Conservation (phyloP, 2,888 invertebrate genomes). For the Ischnus inquisitorius region DNA sequence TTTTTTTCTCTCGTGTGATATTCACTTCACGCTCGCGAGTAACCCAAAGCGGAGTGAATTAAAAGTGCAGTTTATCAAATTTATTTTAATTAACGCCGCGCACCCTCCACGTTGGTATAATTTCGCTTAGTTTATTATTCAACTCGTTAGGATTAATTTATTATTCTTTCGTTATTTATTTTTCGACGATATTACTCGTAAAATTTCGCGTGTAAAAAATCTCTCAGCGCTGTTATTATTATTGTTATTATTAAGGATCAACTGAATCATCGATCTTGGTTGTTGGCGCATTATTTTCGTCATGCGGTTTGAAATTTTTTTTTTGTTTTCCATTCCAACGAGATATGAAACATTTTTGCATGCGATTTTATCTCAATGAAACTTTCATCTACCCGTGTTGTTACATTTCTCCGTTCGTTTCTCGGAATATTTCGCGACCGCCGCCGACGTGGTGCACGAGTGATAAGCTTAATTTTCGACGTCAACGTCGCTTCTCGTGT, state of each 20-base stretch:
- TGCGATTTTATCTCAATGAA: not conserved
- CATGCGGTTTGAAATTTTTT: not conserved
- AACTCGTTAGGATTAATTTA: constrained; percentile 38
- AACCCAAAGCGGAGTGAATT: constrained; percentile 16
- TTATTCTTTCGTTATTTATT: not conserved
- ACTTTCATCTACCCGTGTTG: constrained; percentile 19
- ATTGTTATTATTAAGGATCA: not conserved
- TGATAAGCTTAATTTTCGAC: constrained; percentile 63
- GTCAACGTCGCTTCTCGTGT: constrained; percentile 40
- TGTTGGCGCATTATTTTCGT: not conserved
- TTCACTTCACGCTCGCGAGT: constrained; percentile 5
- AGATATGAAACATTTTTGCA: not conserved
- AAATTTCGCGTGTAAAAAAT: not conserved
- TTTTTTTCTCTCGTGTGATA: constrained; percentile 18
- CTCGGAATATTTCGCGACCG: constrained; percentile 13
- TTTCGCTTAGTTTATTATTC: constrained; percentile 13
- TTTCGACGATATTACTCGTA: not conserved
- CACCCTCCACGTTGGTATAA: not conserved
- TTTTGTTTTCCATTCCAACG: not conserved
- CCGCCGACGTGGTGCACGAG: constrained; percentile 5
- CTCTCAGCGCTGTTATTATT: not conserved
- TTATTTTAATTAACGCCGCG: constrained; percentile 34
- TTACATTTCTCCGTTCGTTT: constrained; percentile 17
- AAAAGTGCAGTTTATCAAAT: constrained; percentile 32
- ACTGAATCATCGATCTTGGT: not conserved